A percentile compares a stretch with the other conserved stretches of the same genome.
Evolutionary conservation across 2,797 vertebrate genomes (phyloP).

Genomic region (Poecile montanus): DNA sequence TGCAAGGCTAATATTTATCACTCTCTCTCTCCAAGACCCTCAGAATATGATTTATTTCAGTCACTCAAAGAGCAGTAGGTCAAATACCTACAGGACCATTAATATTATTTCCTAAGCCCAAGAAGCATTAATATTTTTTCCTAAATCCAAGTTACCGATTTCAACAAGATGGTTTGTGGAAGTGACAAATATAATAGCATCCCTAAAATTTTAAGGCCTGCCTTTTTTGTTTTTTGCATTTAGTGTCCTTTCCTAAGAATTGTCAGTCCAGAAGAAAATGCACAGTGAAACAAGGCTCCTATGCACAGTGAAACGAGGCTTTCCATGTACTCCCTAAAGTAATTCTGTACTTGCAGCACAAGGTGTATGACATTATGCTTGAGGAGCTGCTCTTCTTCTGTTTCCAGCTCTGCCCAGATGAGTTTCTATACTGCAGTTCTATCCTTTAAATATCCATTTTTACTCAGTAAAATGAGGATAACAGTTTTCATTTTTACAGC

Average conservation of each 20-base stretch:
- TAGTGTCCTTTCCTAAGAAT: background rate
- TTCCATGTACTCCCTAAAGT: background rate
- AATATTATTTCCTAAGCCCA: background rate
- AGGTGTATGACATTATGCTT: background rate
- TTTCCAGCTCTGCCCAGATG: background rate
- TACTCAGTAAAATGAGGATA: background rate
- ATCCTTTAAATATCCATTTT: background rate
- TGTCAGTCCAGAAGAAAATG: background rate
- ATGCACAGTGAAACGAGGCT: background rate
- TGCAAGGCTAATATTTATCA: slow-evolving; percentile 10
- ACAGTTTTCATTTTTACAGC: background rate
- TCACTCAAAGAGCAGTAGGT: background rate
- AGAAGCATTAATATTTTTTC: background rate
- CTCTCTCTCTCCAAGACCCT: background rate
- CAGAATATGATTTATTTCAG: background rate
- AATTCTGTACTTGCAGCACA: background rate
- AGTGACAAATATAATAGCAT: background rate
- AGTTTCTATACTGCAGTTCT: background rate
- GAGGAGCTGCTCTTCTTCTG: background rate
- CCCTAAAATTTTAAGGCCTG: background rate
- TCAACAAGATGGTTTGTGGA: background rate
- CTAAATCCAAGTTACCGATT: background rate
- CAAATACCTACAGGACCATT: background rate
- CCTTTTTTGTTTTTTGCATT: background rate
- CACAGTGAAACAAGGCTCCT: background rate